Evolutionary conservation across 2,113 vertebrate species (phyloP), one percentile per base, ranked within the genome.

Genomic region (Spermophilus dauricus): DNA sequence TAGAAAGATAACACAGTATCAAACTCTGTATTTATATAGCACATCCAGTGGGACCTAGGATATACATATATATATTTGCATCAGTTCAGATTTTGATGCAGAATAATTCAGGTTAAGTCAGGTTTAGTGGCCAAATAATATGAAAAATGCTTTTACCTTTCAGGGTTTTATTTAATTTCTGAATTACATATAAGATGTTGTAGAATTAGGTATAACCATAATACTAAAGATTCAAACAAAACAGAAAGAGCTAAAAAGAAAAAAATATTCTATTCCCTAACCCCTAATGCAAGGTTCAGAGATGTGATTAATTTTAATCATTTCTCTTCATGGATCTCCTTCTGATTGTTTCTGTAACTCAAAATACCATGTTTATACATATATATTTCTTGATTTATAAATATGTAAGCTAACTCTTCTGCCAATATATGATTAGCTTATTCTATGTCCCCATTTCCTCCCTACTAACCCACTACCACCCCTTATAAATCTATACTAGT

Each of bases 31-130:
- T 61, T 58, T 94, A n/a, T 48, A 84, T 37, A 89, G 7, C 5
- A 94, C 1, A 63, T 17, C 4, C 3, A 16, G 8, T 70, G 26
- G 30, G 8, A 2, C n/a, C n/a, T 48, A 34, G 14, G 11, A 72
- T 2, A 77, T 61, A 11, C 61, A 56, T 77, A 20, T 58, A 22
- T n/a, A 89, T 30, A 42, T 95, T 87, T 81, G 39, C 6, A 93
- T 77, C 48, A 89, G 28, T 91, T 84, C n/a, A 39, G 8, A 83
- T 34, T 86, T 91, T 96, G n/a, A 14, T 94, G 83, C 20, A 61
- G 81, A 77, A 39, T 81, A 91, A 89, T 85, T 96, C 53, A 86
- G 30, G 39, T 82, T 82, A 94, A 88, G 28, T 88, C 26, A 94
- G 20, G 32, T 26, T 91, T 96, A 92, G 61, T 96, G 26, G 4